Evolutionary conservation across 2,113 vertebrate genomes (phyloP).

Genomic region (Thamnaconus septentrionalis): DNA sequence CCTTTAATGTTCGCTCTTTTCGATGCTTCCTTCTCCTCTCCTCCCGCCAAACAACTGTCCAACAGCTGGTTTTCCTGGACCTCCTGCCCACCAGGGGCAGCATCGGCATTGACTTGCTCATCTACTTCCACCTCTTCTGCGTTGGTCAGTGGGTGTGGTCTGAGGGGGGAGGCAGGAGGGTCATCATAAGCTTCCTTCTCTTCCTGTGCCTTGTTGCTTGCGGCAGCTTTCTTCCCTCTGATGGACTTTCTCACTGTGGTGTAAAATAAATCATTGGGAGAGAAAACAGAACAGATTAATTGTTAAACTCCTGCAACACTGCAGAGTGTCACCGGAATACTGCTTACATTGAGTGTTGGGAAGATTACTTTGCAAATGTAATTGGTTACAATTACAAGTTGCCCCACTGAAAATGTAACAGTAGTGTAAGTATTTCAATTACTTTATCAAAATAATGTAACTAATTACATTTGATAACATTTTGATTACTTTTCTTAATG

Average conservation of each 20-base stretch:
- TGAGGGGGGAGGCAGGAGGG: neutral
- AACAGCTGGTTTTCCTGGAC: neutral
- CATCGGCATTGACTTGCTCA: rapidly evolving
- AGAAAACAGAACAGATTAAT: no score
- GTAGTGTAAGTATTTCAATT: no score
- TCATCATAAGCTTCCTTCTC: neutral
- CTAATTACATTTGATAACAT: conserved; percentile 14
- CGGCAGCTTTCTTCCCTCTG: conserved; percentile 10
- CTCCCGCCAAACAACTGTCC: neutral
- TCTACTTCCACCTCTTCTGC: neutral
- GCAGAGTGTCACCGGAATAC: conserved; percentile 41
- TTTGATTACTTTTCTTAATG: no score
- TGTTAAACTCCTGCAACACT: conserved; percentile 45
- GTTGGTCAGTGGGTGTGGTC: neutral
- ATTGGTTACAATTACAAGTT: no score
- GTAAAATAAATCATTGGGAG: neutral
- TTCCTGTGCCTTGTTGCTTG: neutral
- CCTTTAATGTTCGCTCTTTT: conserved; percentile 15
- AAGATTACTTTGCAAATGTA: no score
- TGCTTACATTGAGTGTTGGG: conserved; percentile 47
- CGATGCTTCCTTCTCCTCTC: neutral
- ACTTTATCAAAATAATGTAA: no score
- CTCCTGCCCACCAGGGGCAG: neutral
- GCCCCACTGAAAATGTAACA: no score
- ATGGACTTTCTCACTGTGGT: conserved; percentile 38